Base-by-base conservation (phyloP, 2,888 invertebrate genomes). In the Perizoma flavofasciatum region DNA sequence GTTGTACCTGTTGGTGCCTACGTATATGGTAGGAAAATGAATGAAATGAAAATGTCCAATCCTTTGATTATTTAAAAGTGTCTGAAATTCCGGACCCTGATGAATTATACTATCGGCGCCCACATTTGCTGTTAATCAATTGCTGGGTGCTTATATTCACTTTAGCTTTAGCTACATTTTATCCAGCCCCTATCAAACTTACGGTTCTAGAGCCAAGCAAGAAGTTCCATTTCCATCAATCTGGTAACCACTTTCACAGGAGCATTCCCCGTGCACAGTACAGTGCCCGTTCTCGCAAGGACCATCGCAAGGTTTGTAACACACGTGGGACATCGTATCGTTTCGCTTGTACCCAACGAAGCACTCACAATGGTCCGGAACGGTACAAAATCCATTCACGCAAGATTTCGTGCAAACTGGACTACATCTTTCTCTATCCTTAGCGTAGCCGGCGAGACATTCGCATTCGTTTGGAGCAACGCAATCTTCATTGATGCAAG, bases 261-360 rank as follows among this genome's bases (percentile, higher is more conserved):
- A 49, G 45, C 86, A 86, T 11, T 56, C 59, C 6, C 82, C 84
- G 4, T 78, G 47, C 4, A 67, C 48, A 44, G 69, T 68, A 59
- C 85, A 86, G 6, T 43, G 49, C 1, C 86, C 86, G 57, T 78
- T 68, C 2, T 63, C 55, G 59, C 87, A 87, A 5, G 66, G 56
- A 0, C 62, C 59, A 1, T 59, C 49, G 44, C 86, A 87, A 9
- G 74, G 71, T 33, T 79, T 82, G 40, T 65, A 65, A 61, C 87
- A 86, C 4, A 67, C 50, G 1, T 65, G 69, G 0, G 71, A 62
- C 3, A 68, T 39, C 0, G 63, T 65, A 0, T 52, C 58, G n/a
- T 76, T 70, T 44, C 60, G 68, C 9, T 35, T 41, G 49, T 51
- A 66, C 4, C 68, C 68, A 5, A 33, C 55, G 6, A n/a, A n/a